A percentile compares a stretch with the other conserved stretches of the same genome.
phyloP scores from a whole-genome alignment of 1,140 invertebrate species.

The Camponotus pennsylvanicus region DNA sequence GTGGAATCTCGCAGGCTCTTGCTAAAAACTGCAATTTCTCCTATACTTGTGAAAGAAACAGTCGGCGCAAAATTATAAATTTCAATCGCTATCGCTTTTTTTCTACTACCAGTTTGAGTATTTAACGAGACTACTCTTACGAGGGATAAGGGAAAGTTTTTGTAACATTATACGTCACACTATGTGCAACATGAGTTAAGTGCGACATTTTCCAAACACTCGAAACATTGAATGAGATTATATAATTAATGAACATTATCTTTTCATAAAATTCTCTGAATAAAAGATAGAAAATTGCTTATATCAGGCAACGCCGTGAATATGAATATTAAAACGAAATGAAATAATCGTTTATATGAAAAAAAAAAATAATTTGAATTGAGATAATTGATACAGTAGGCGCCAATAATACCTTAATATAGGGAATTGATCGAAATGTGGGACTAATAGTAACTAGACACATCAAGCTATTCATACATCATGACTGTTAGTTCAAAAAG shows the following conservation, averaged over 20 bases:
- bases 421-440: neutral
- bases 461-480: too few relatives aligned
- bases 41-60: neutral
- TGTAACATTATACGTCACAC: neutral
- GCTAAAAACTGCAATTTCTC: slow-evolving; percentile 39
- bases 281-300: neutral
- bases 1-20: slow-evolving; percentile 35
- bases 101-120: neutral
- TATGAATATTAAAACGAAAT: neutral
- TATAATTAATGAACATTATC: neutral
- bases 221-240: neutral
- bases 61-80: neutral
- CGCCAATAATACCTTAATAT: too few relatives aligned
- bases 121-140: neutral
- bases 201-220: neutral
- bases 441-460: too few relatives aligned
- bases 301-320: neutral
- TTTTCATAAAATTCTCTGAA: neutral
- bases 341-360: neutral
- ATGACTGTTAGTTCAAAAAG: too few relatives aligned
- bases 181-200: neutral
- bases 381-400: neutral
- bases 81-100: neutral
- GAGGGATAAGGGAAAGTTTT: neutral
- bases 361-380: slow-evolving; percentile 18